Conservation (phyloP, 2,113 vertebrate species). For the Scolopax mira region DNA sequence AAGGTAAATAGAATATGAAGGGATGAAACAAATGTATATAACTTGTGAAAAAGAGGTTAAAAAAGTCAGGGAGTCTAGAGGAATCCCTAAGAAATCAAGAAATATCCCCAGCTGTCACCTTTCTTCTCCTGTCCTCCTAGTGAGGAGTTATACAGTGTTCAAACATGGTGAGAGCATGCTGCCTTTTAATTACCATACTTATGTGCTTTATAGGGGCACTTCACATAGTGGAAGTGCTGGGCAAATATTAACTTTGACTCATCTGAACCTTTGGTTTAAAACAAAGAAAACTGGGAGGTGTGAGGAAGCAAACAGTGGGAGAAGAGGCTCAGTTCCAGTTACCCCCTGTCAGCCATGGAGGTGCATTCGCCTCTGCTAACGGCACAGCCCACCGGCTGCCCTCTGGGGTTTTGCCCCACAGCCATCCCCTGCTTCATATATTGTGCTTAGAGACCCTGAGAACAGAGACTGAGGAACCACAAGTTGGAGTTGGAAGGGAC, state of each 20-base stretch:
- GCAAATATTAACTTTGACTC: constrained; percentile 24
- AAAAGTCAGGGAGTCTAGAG: background rate
- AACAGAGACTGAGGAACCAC: background rate
- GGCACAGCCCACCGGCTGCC: background rate
- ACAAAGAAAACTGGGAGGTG: background rate
- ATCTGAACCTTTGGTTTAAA: background rate
- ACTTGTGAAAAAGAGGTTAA: background rate
- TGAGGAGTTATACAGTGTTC: background rate
- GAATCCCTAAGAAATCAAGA: background rate
- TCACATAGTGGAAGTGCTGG: background rate
- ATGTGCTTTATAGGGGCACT: background rate
- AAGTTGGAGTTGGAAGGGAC: background rate
- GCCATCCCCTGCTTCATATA: background rate
- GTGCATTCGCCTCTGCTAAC: background rate
- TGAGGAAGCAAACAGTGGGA: background rate
- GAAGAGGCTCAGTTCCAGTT: background rate
- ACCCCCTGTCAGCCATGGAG: background rate
- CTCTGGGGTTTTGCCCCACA: background rate
- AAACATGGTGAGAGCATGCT: background rate
- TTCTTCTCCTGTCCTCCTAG: background rate
- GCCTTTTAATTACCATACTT: background rate
- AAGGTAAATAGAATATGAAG: background rate
- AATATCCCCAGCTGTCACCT: background rate
- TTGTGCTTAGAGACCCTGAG: background rate
- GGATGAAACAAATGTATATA: background rate